phyloP scores from a whole-genome alignment of 2,113 vertebrate species.

The Neoarius graeffei region DNA sequence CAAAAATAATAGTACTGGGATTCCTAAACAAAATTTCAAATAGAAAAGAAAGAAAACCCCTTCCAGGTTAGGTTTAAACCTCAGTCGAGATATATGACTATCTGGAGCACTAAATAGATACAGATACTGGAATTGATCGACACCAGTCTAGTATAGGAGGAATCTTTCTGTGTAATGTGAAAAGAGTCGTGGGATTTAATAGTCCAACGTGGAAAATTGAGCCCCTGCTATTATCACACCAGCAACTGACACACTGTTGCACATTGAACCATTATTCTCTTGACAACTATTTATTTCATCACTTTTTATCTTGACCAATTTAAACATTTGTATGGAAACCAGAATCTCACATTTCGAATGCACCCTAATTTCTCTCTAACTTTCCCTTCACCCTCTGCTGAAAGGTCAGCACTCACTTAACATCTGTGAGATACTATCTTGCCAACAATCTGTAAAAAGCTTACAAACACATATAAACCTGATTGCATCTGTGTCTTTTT shows the following conservation, averaged over 20 bases:
- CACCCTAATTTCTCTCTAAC: not conserved
- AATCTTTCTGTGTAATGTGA: not conserved
- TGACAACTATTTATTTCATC: not conserved
- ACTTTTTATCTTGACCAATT: not conserved
- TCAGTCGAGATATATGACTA: not conserved
- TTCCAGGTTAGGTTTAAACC: not conserved
- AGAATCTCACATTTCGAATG: not conserved
- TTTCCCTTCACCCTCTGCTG: constrained; percentile 21
- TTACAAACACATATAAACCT: constrained; percentile 65
- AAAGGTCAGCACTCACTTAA: constrained; percentile 63
- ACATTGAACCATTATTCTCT: not conserved
- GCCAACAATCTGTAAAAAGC: constrained; percentile 59
- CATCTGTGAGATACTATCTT: constrained; percentile 59
- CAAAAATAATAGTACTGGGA: not conserved
- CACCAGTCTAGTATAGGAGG: not conserved
- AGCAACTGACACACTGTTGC: not conserved
- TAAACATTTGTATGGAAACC: not conserved
- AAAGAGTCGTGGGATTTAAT: not conserved
- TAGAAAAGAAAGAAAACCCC: not conserved
- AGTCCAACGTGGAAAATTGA: not conserved
- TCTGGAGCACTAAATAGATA: not conserved
- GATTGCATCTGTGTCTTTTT: constrained; percentile 53
- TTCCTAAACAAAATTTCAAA: not conserved
- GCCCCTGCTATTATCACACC: not conserved
- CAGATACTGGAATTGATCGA: not conserved